Evolutionary conservation across 2,888 invertebrate species (phyloP).

Genomic region (Eristalinus sepulchralis): DNA sequence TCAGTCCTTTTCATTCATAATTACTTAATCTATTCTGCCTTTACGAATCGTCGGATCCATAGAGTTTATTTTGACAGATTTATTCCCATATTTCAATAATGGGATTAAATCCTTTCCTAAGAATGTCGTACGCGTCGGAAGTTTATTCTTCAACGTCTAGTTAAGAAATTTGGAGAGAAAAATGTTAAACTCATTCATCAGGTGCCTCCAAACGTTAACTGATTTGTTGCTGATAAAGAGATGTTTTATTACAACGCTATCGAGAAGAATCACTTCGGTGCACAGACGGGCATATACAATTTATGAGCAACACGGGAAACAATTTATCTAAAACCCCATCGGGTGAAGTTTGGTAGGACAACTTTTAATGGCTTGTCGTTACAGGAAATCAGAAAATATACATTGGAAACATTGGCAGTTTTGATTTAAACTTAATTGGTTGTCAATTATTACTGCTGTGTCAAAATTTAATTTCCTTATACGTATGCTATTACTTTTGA

Average conservation of each 20-base stretch:
- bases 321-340: not conserved
- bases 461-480: no score
- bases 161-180: not conserved
- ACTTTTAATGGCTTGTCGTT: not conserved
- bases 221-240: conserved; percentile 3
- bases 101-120: not conserved
- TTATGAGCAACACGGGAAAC: not conserved
- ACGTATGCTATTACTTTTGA: no score
- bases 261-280: not conserved
- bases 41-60: conserved; percentile 2
- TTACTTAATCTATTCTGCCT: conserved; percentile 9
- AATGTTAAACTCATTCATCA: conserved; percentile 4
- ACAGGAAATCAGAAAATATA: not conserved
- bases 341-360: not conserved
- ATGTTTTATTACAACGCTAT: not conserved
- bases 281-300: not conserved
- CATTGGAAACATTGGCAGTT: not conserved
- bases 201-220: not conserved
- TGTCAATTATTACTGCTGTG: conserved; percentile 42
- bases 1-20: conserved; percentile 12
- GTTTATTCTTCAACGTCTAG: not conserved
- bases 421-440: conserved; percentile 50
- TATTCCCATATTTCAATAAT: conserved; percentile 15
- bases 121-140: not conserved
- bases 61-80: conserved; percentile 26